Base-by-base conservation (phyloP, 2,888 invertebrate species). In the Drosophila mimetica region DNA sequence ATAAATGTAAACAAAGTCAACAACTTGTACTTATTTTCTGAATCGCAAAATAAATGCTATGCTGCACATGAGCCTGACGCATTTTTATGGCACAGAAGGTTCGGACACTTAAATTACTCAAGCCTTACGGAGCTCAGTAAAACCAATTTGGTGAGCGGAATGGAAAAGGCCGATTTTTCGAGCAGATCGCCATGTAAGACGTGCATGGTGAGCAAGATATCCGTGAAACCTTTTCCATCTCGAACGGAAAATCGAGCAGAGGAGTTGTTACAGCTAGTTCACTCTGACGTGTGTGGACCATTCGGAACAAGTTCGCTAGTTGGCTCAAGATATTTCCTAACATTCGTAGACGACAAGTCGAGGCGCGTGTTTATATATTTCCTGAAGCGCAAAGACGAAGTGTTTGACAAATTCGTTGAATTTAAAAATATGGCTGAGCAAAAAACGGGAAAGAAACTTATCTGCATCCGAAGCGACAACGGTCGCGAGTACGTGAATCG, bases 401-500 rank as follows among this genome's bases (percentile, higher is more conserved):
- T 32, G 11, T 32, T 32, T 32, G 11, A 32, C 13, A 32, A 32
- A 32, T 32, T 32, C 32, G 32, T 32, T 11, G 32, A 11, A 11
- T 32, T 32, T 13, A 32, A 13, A 32, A 32, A 32, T 13, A 32
- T 32, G 5, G 13, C 32, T 13, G 32, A 32, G 32, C 32, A 13
- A 32, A 13, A 32, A 32, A 32, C 32, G 13, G 32, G 32, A 32
- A 32, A 32, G 4, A 32, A 34, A n/a, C n/a, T 34, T 6, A 34
- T n/a, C 0, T 34, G n/a, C 34, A 34, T 6, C 34, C 34, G n/a
- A n/a, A 34, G 7, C n/a, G n/a, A 34, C n/a, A 34, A 34, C 34
- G 34, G 34, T n/a, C n/a, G 34, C 34, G n/a, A n/a, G 34, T 34
- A 34, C n/a, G 34, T 34, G n/a, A 34, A 34, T 34, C 34, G n/a